phyloP scores from a whole-genome alignment of 2,797 vertebrate genomes.

The Rhodeus uyekii region DNA sequence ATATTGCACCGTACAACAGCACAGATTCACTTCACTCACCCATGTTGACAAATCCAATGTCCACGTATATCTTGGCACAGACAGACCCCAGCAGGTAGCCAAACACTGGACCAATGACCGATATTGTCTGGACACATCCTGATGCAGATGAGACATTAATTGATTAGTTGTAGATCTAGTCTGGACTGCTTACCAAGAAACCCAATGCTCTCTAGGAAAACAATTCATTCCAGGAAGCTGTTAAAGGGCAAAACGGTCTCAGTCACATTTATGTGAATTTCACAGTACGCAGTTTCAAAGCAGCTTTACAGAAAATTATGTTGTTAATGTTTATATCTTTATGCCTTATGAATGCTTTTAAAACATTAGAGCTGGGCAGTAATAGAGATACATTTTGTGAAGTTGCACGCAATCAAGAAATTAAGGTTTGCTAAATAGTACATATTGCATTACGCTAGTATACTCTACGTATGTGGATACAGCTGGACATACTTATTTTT shows the following conservation, averaged over 20 bases:
- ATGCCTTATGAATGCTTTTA: not conserved
- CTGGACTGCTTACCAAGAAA: not conserved
- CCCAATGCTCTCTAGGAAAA: not conserved
- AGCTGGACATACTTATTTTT: not conserved
- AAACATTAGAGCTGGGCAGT: not conserved
- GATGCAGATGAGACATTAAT: conserved; percentile 55
- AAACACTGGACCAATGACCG: conserved; percentile 93
- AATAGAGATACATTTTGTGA: not conserved
- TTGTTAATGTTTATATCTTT: not conserved
- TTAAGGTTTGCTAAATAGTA: not conserved
- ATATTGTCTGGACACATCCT: conserved; percentile 93
- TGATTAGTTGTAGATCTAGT: not conserved
- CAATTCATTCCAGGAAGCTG: not conserved
- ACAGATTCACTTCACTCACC: conserved; percentile 75
- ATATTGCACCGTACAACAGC: not conserved
- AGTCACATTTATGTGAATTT: not conserved
- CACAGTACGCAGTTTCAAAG: not conserved
- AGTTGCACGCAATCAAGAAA: not conserved
- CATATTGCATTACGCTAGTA: not conserved
- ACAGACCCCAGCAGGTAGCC: conserved; percentile 92
- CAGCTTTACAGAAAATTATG: not conserved
- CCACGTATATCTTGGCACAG: conserved; percentile 94
- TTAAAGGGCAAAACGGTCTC: not conserved
- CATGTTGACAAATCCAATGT: conserved; percentile 89
- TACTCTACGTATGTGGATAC: not conserved